Conservation (phyloP, 1,140 invertebrate species). For the Melipona quadrifasciata region DNA sequence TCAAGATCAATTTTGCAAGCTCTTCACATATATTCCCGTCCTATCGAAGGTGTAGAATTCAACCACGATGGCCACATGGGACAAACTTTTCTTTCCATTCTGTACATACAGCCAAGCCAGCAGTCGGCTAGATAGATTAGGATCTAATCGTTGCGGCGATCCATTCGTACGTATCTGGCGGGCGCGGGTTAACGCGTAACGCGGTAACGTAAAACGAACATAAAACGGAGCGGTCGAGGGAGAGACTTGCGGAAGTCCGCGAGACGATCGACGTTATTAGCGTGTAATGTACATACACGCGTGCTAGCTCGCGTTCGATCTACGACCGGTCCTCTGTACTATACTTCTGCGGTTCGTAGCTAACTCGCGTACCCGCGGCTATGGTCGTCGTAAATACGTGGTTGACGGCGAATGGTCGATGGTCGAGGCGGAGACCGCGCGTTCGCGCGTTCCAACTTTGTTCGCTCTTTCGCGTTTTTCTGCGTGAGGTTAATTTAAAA, state of each 20-base stretch:
- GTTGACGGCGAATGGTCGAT: conserved; percentile 25
- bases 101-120: background rate
- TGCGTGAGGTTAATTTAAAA: background rate
- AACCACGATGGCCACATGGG: no score
- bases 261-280: conserved; percentile 23
- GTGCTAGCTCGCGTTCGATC: conserved; percentile 22
- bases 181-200: conserved; percentile 19
- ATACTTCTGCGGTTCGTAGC: conserved; percentile 48
- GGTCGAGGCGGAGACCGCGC: background rate
- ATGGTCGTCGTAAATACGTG: conserved; percentile 62
- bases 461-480: background rate
- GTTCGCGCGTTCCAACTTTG: conserved; percentile 38
- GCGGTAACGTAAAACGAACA: conserved; percentile 7
- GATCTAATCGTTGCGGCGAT: conserved; percentile 27
- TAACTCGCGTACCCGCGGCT: conserved; percentile 41
- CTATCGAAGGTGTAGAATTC: no score
- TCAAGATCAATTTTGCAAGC: no score
- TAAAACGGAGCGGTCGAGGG: background rate
- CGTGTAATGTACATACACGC: conserved; percentile 19
- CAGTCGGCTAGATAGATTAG: background rate
- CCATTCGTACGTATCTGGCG: background rate
- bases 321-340: conserved; percentile 25
- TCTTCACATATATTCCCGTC: no score
- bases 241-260: conserved; percentile 8
- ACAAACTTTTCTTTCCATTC: no score